Evolutionary conservation across 2,888 invertebrate species (phyloP), one percentile per base, ranked within the genome.

Genomic region (Cheilosia variabilis): DNA sequence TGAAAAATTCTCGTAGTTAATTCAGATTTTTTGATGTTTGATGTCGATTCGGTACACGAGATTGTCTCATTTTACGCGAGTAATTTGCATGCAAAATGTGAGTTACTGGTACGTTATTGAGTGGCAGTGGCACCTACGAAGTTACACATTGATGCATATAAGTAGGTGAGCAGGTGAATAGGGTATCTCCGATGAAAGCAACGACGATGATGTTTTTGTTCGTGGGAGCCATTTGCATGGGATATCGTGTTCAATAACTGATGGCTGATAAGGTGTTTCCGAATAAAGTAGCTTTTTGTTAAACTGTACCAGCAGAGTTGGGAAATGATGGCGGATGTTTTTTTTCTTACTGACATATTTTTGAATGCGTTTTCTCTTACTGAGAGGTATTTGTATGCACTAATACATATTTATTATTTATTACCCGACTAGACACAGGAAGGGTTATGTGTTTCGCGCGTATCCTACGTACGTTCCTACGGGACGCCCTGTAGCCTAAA

Each of bases 11-110:
- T 57, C 60, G 17, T 31, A 45, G 68, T 63, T 50, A 71, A 76
- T 82, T 71, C 71, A 62, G 45, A 63, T 57, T 17, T 17, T 57
- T 78, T 63, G 57, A 82, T 72, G 66, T 82, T 77, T 60, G 65
- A 77, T 82, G 72, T 82, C 65, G 72, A 82, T 65, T 77, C 66
- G 55, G 24, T 31, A 31, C 31, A 9, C 31, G 71, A 82, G 71
- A 72, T 72, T 53, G 65, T 57, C 66, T 60, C 55, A 80, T 68
- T 73, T 79, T 17, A 41, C 60, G 43, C 65, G 34, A 31, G 13
- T 62, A 77, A 82, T 82, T 82, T 82, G 77, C 82, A 77, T 82
- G 77, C 60, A 66, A 31, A 60, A 72, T 77, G 52, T 53, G 75
- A 81, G 62, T 53, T 60, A 41, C 57, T 55, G 43, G 34, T 43